A percentile compares a stretch with the other conserved stretches of the same genome.
These are phyloP conservation scores for Parapristionchus giblindavisi DNA, from an alignment of 2,888 invertebrate genomes.

Conservation along the genomic window DNA sequence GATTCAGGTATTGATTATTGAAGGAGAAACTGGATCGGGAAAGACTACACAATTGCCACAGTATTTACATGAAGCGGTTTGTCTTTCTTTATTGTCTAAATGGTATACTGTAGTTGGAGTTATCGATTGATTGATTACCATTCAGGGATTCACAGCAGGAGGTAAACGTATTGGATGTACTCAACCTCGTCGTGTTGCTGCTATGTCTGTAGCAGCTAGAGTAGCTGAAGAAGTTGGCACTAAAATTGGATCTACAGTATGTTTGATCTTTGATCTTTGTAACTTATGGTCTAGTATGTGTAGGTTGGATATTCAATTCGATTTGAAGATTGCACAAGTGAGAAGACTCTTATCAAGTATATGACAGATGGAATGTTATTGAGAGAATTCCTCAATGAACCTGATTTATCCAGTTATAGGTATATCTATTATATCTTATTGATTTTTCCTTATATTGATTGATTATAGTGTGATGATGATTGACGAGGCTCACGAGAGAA, in stretches of 20 bases:
- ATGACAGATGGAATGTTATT: constrained; percentile 99
- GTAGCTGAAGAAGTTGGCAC: constrained; percentile 97
- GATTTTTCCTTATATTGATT: not conserved
- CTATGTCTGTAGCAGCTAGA: constrained; percentile 98
- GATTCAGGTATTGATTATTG: constrained; percentile 67
- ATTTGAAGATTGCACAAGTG: constrained; percentile 98
- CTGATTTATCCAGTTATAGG: constrained; percentile 89
- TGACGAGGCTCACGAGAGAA: constrained; percentile 98
- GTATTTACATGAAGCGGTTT: constrained; percentile 74
- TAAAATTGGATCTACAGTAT: constrained; percentile 80
- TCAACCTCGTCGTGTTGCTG: constrained; percentile 96
- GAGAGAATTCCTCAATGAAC: constrained; percentile 94
- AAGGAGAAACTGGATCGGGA: constrained; percentile 79
- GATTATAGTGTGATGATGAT: constrained; percentile 90
- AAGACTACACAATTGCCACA: constrained; percentile 77
- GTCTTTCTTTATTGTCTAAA: not conserved
- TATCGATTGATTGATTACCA: not conserved
- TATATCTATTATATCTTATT: constrained; percentile 52
- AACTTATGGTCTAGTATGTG: constrained; percentile 31
- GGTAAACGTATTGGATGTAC: constrained; percentile 94
- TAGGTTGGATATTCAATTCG: constrained; percentile 83
- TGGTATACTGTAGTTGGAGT: not conserved
- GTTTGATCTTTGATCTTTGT: not conserved
- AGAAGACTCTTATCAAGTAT: constrained; percentile 93
- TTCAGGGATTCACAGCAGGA: constrained; percentile 73